Base-by-base conservation (phyloP, 2,888 invertebrate species). In the Troilus luridus region DNA sequence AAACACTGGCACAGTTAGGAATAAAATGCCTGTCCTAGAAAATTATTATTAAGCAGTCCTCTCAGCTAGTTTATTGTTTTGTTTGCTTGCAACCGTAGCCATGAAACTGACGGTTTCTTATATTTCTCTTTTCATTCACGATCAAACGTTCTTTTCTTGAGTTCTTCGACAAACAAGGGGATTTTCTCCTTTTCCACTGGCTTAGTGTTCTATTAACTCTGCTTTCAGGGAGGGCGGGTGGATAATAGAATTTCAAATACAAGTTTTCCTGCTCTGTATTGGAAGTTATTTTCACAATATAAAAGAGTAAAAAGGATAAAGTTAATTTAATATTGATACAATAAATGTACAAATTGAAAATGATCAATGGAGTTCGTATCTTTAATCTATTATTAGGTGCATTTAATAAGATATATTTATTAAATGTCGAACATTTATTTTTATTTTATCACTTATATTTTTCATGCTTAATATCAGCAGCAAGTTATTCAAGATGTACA, bases 91-190 rank as follows among this genome's bases (percentile, higher is more conserved):
- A 77, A 77, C 27, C 72, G 72, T 72, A 27, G 72, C 72, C 17
- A 77, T 77, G 27, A 77, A 77, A 77, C 72, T 77, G 72, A 77
- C 72, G 72, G 27, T 77, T 77, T 77, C 72, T 77, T 77, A 77
- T 77, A 77, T 77, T 77, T 77, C 27, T 27, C 72, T 77, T 77
- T 77, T 77, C 72, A 77, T 77, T 77, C 72, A 27, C 72, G 27
- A 77, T 41, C 27, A 41, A 77, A 77, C 27, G 72, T 77, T 41
- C 72, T 77, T 77, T 77, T 77, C 72, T 41, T 27, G 72, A 77
- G 72, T 77, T 77, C 24, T 77, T 77, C 72, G 72, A 77, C 72
- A 77, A 77, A 77, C 72, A 77, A 77, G 72, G 19, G 8, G 9
- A 41, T 77, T 67, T 67, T 14, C 67, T 67, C 67, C 67, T 17